Conservation (phyloP, 2,113 vertebrate genomes). For the Tonatia bakeri region DNA sequence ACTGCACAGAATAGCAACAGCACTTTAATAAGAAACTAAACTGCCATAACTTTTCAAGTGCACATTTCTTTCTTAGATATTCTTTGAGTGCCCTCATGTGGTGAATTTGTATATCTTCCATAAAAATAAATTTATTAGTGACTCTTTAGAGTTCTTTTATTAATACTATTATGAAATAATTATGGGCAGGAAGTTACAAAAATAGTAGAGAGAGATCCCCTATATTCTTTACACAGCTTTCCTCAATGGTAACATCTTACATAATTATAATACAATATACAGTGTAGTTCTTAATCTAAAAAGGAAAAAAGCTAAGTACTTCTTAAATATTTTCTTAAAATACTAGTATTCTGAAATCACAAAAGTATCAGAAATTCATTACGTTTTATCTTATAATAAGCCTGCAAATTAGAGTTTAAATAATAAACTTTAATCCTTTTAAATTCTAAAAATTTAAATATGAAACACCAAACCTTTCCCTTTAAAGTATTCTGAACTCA, state of each 20-base stretch:
- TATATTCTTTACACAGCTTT: background rate
- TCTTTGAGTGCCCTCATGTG: slow-evolving; percentile 75
- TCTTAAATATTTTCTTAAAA: slow-evolving; percentile 1
- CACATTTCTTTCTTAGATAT: background rate
- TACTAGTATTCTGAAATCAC: background rate
- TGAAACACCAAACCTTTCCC: background rate
- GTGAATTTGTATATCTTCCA: background rate
- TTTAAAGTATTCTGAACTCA: slow-evolving; percentile 24
- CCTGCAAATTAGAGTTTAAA: background rate
- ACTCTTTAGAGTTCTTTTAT: background rate
- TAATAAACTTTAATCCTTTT: background rate
- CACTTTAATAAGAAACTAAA: background rate
- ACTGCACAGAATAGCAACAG: background rate
- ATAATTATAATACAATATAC: background rate
- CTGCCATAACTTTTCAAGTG: background rate
- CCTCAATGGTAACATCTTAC: background rate
- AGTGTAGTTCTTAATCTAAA: background rate
- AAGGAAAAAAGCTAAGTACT: background rate
- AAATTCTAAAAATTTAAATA: background rate
- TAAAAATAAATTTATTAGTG: background rate
- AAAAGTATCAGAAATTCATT: background rate
- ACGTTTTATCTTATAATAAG: background rate
- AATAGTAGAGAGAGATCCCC: background rate
- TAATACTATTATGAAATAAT: slow-evolving; percentile 15
- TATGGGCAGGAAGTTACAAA: background rate